Base-by-base conservation (phyloP, 2,113 vertebrate genomes). In the Thomomys bottae region DNA sequence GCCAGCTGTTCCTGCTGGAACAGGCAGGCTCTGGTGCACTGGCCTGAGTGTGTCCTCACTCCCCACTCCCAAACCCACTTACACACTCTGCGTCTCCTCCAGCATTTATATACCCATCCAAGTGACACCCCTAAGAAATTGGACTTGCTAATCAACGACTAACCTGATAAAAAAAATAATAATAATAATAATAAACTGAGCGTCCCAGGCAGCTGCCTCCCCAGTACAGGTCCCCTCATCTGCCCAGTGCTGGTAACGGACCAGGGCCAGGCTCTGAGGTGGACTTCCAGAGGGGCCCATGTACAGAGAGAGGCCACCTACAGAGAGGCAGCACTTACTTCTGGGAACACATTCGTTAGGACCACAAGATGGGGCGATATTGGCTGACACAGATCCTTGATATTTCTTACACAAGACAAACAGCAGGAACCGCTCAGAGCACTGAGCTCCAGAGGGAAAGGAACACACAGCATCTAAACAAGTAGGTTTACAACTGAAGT, bases 401-500 rank as follows among this genome's bases (percentile, higher is more conserved):
- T 75, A 95, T 96, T 73, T 89, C 32, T 70, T 93, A 96, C 96
- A 96, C 90, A 91, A 90, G 76, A 96, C 78, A 92, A 66, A 18
- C 3, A 94, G 91, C 94, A 97, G 94, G 95, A 95, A 96, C 88
- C 86, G 95, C 96, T 89, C 82, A 36, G 38, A 61, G 75, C 36
- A 87, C 26, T n/a, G 92, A 87, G 89, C 92, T 89, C 86, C 80
- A 40, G 38, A 94, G 82, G 92, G 77, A 78, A 38, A 77, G 54
- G 89, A 91, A 93, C 73, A 96, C 71, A 79, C 94, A 93, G 94
- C 57, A 88, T 77, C 95, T 94, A 84, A 95, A 97, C 96, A 95
- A 97, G 96, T 92, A 96, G 96, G 96, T 92, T 95, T 94, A 95
- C 95, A 96, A 94, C 94, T 93, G 94, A 90, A 68, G 0, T 95